Conservation (phyloP, 1,140 invertebrate species). For the Subanguina moxae region DNA sequence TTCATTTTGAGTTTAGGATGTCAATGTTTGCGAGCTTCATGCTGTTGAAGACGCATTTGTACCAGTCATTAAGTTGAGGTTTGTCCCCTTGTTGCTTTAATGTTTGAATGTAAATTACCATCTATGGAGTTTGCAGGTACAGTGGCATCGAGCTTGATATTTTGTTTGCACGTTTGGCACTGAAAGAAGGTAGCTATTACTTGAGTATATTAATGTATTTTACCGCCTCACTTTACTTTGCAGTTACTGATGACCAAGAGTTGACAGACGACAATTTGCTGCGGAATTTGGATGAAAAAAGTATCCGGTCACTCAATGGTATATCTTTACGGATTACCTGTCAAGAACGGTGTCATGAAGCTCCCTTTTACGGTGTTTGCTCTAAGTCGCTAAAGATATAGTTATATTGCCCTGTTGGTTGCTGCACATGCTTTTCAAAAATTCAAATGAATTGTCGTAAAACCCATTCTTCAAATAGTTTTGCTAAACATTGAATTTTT, state of each 20-base stretch:
- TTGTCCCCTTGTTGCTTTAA: too few species aligned
- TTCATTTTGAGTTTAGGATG: conserved; percentile 44
- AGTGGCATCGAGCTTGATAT: conserved; percentile 90
- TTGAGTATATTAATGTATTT: too few species aligned
- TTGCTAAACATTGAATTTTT: too few species aligned
- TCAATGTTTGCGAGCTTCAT: conserved; percentile 62
- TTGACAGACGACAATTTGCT: conserved; percentile 82
- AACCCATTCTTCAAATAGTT: too few species aligned
- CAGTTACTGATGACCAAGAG: conserved; percentile 76
- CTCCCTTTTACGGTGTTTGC: conserved; percentile 9
- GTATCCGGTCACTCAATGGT: conserved; percentile 90
- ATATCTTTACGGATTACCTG: too few species aligned
- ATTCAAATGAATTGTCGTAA: too few species aligned
- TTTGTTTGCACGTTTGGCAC: conserved; percentile 84
- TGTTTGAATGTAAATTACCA: too few species aligned
- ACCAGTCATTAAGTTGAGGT: conserved; percentile 95
- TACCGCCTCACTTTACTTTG: too few species aligned
- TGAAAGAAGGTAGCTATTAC: conserved; percentile 69
- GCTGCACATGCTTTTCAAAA: conserved; percentile 1
- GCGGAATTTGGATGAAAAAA: conserved; percentile 91
- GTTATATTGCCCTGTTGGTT: too few species aligned
- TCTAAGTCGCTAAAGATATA: conserved; percentile 3
- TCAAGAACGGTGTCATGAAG: too few species aligned
- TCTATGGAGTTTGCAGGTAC: conserved; percentile 68
- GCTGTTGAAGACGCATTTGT: conserved; percentile 97